phyloP scores from a whole-genome alignment of 2,888 invertebrate species.

The Drosophila lacicola region DNA sequence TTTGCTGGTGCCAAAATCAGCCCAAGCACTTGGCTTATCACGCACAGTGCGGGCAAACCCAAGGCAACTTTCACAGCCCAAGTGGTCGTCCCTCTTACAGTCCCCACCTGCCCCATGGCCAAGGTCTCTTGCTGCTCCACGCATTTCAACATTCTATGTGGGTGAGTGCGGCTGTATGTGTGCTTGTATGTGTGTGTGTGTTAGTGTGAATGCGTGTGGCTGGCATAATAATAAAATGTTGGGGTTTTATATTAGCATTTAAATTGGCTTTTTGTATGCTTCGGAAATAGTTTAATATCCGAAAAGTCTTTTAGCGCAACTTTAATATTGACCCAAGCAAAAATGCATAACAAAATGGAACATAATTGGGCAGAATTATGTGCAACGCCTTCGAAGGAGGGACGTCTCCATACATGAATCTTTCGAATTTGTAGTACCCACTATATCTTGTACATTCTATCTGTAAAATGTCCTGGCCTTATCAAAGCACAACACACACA shows the following conservation, averaged over 20 bases:
- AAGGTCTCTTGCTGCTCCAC: neutral
- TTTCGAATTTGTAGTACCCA: conserved; percentile 15
- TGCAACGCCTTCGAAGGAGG: conserved; percentile 22
- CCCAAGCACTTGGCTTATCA: conserved; percentile 74
- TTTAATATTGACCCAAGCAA: conserved; percentile 49
- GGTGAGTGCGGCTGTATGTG: conserved; percentile 11
- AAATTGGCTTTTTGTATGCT: conserved; percentile 81
- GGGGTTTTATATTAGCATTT: conserved; percentile 82
- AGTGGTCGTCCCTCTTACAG: conserved; percentile 41
- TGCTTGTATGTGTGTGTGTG: conserved; percentile 12
- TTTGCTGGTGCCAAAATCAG: conserved; percentile 57
- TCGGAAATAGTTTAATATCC: conserved; percentile 82
- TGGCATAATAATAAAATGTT: conserved; percentile 82
- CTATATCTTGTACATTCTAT: conserved; percentile 38
- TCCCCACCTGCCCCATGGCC: conserved; percentile 21
- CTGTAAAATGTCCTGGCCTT: conserved; percentile 52
- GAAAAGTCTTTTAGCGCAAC: conserved; percentile 60
- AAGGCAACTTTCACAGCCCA: conserved; percentile 63
- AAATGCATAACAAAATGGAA: conserved; percentile 56
- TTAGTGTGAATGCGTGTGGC: conserved; percentile 63
- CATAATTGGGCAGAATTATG: conserved; percentile 48
- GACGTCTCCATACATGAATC: conserved; percentile 55
- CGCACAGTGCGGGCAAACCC: conserved; percentile 65
- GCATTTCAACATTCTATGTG: conserved; percentile 5
- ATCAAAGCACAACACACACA: conserved; percentile 18